Evolutionary conservation across 2,888 invertebrate species (phyloP), one percentile per base, ranked within the genome.

Genomic region (Nebria salina): DNA sequence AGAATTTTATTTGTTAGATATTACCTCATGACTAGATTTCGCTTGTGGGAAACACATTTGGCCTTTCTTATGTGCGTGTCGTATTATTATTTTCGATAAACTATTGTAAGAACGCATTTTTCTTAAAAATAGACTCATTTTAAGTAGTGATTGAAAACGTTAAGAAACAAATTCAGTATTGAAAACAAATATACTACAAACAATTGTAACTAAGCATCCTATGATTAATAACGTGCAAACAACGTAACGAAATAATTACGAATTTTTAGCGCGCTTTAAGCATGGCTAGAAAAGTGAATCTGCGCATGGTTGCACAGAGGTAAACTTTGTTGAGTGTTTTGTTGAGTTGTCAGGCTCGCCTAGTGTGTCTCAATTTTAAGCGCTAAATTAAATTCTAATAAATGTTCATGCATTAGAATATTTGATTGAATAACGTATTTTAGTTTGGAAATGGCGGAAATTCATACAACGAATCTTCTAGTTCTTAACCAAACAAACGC

Each of bases 401-500:
- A 8, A 43, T 43, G 9, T 54, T 1, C 54, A 54, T 68, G 25
- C 26, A 26, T 70, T 70, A 66, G 11, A 70, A 20, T 70, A 26
- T 13, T 0, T 15, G 26, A 15, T 11, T 3, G 26, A 11, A 11
- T 25, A 70, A 70, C 70, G 9, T 15, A 15, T 25, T 66, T 66
- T 70, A 54, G 54, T 54, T 34, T 70, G 20, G 34, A 70, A 70
- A 70, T 70, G 70, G 70, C 70, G 20, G 70, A 70, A 26, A 70
- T 20, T 3, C 20, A 70, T 34, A 0, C 25, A 75, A 64, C 64
- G 9, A 70, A 25, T 26, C 64, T 65, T 8, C 41, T 72, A 20
- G 64, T 26, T n/a, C 79, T 80, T 80, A 80, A 80, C 75, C 80
- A 80, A 80, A 75, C 68, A 75, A 80, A 80, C 72, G 80, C 80